Conservation (phyloP, 2,113 vertebrate species). For the Amphilophus citrinellus region DNA sequence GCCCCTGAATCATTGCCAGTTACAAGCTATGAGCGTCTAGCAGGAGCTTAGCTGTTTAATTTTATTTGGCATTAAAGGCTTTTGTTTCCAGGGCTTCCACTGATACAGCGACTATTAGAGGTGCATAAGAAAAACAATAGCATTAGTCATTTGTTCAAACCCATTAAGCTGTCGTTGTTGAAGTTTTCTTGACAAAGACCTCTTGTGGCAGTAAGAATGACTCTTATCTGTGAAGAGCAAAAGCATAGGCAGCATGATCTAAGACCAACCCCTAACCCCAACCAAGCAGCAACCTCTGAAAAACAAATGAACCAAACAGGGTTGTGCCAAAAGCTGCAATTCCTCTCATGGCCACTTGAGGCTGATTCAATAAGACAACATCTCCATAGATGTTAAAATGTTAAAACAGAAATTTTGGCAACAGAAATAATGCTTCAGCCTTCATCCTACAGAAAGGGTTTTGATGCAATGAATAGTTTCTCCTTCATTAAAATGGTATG, state of each 20-base stretch:
- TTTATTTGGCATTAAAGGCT: slow-evolving; percentile 52
- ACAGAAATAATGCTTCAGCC: no score
- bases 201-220: slow-evolving; percentile 3
- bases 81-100: slow-evolving; percentile 12
- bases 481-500: no score
- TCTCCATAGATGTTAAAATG: no score
- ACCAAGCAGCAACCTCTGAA: not conserved
- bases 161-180: not conserved
- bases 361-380: no score
- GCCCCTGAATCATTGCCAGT: slow-evolving; percentile 42
- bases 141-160: slow-evolving; percentile 18
- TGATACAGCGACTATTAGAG: not conserved
- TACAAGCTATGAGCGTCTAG: slow-evolving; percentile 27
- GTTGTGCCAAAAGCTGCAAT: no score
- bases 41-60: slow-evolving; percentile 27
- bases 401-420: no score
- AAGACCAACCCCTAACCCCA: not conserved
- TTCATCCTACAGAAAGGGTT: no score
- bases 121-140: slow-evolving; percentile 11
- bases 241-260: not conserved
- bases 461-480: no score
- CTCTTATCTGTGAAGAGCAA: not conserved
- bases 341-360: no score
- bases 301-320: not conserved
- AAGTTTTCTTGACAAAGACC: slow-evolving; percentile 9